Conservation (phyloP, 2,797 vertebrate species). For the Uromys caudimaculatus region DNA sequence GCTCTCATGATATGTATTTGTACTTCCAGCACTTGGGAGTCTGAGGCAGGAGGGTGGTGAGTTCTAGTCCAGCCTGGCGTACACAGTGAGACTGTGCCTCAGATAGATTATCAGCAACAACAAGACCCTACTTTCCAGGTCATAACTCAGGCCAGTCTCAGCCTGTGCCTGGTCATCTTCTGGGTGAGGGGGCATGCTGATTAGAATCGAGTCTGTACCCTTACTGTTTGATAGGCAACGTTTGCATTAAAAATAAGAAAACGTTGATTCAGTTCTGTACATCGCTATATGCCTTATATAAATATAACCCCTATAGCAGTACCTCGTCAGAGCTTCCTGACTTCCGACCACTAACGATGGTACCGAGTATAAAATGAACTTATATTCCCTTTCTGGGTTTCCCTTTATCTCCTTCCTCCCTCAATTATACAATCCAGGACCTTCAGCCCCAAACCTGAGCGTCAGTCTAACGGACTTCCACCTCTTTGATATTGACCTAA, state of each 20-base stretch:
- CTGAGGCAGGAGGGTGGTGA: background rate
- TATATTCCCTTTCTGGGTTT: background rate
- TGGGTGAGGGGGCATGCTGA: background rate
- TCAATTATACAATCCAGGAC: background rate
- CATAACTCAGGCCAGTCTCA: background rate
- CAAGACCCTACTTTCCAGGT: background rate
- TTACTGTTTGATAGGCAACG: background rate
- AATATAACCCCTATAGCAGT: background rate
- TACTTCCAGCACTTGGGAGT: no score
- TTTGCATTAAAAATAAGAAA: background rate
- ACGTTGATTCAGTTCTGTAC: background rate
- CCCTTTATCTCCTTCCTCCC: background rate
- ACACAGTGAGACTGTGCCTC: background rate
- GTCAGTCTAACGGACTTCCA: background rate
- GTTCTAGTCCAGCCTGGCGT: background rate
- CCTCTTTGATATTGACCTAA: background rate
- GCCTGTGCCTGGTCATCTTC: background rate
- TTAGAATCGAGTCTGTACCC: background rate
- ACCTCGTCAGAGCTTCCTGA: background rate
- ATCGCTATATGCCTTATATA: background rate
- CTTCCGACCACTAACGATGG: slow-evolving; percentile 3
- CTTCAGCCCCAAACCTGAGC: background rate
- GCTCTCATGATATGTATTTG: background rate
- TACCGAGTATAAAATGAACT: background rate
- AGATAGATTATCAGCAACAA: background rate